These are phyloP conservation scores for Macrochelys suwanniensis DNA, from an alignment of 2,797 vertebrate species.

Conservation along the genomic window DNA sequence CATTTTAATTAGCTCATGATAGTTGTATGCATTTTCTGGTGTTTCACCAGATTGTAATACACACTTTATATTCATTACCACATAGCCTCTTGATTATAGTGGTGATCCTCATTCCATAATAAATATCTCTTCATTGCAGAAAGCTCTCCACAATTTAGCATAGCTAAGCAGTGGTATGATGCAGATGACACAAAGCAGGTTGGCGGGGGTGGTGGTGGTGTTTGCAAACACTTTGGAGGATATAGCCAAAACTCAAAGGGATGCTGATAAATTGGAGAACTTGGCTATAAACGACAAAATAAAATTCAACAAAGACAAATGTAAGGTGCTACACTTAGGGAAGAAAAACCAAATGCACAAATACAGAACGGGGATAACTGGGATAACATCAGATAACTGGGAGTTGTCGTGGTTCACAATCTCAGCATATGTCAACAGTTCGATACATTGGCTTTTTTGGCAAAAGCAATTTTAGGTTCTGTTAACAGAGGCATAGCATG, in stretches of 20 bases:
- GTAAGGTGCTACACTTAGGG: background rate
- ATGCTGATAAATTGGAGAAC: background rate
- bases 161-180: background rate
- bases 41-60: background rate
- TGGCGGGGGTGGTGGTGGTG: accelerated
- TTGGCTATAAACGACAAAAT: background rate
- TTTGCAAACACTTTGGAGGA: background rate
- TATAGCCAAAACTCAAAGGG: background rate
- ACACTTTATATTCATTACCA: background rate
- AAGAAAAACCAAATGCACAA: background rate
- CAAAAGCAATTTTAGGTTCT: background rate
- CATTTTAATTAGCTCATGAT: background rate
- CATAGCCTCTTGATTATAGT: background rate
- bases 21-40: background rate
- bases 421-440: background rate
- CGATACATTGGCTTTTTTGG: background rate
- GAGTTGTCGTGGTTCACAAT: background rate
- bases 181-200: background rate
- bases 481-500: background rate
- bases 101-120: background rate
- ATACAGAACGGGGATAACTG: background rate
- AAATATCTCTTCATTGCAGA: background rate
- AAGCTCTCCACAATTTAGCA: background rate
- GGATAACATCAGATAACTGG: no score
- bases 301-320: background rate